phyloP scores from a whole-genome alignment of 2,113 vertebrate species.

The Passer montanus region DNA sequence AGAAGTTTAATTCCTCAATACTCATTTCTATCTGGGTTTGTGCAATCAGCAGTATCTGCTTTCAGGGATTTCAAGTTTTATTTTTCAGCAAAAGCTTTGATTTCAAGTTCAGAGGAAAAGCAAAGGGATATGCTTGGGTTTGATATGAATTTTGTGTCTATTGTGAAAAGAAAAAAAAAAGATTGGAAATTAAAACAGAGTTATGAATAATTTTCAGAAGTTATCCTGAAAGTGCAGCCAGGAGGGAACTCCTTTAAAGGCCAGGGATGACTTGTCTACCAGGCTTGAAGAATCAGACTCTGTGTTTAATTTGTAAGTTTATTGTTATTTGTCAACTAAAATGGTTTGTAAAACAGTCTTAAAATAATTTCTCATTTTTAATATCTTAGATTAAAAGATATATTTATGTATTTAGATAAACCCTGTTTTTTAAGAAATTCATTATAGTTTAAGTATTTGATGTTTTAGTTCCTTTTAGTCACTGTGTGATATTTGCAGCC shows the following conservation, averaged over 20 bases:
- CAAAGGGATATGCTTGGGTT: neutral
- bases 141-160: neutral
- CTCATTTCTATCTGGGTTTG: neutral
- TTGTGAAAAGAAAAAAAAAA: neutral
- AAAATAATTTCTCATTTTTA: neutral
- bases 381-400: neutral
- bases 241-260: neutral
- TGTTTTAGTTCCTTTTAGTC: neutral
- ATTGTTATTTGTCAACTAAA: neutral
- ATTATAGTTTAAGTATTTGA: neutral
- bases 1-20: neutral
- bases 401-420: neutral
- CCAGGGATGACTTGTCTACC: neutral
- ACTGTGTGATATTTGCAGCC: neutral
- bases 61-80: neutral
- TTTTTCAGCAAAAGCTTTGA: neutral
- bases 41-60: constrained; percentile 21
- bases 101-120: neutral
- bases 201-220: neutral
- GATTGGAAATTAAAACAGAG: neutral
- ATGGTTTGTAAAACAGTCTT: neutral
- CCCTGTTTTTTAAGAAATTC: neutral
- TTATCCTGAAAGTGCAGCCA: neutral
- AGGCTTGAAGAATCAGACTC: neutral
- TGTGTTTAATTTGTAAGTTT: neutral